A percentile compares a stretch with the other conserved stretches of the same genome.
Evolutionary conservation across 2,113 vertebrate genomes (phyloP).

Genomic region (Misgurnus mizolepis): DNA sequence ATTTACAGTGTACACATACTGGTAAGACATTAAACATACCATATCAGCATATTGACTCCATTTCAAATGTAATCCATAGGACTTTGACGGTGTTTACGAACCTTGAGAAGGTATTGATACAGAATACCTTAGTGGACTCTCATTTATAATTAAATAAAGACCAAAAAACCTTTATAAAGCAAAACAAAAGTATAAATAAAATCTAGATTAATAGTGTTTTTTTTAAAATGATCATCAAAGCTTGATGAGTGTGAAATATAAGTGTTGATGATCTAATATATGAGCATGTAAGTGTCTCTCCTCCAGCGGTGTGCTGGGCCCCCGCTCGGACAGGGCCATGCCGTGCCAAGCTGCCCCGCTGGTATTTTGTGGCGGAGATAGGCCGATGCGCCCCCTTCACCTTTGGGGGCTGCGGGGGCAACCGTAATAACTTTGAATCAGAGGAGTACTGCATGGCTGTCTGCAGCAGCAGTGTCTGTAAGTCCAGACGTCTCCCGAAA

Average conservation of each 20-base stretch:
- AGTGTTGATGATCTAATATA: constrained; percentile 4
- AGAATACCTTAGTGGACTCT: too few relatives aligned
- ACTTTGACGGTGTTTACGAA: too few relatives aligned
- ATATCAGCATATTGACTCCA: too few relatives aligned
- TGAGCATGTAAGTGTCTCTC: constrained; percentile 40
- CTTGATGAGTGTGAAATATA: too few relatives aligned
- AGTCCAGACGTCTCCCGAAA: constrained; percentile 71
- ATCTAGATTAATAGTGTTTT: too few relatives aligned
- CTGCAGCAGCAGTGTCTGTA: constrained; percentile 97
- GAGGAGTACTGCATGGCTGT: constrained; percentile 98
- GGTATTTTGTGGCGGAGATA: constrained; percentile 90
- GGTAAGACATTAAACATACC: too few relatives aligned
- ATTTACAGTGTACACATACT: neutral
- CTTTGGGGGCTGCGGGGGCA: constrained; percentile 98
- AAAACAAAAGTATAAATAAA: too few relatives aligned
- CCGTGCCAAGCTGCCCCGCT: constrained; percentile 90
- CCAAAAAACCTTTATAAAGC: too few relatives aligned
- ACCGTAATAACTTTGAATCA: constrained; percentile 99
- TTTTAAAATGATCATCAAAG: too few relatives aligned
- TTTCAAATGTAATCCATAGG: too few relatives aligned
- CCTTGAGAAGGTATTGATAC: too few relatives aligned
- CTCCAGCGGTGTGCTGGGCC: constrained; percentile 96
- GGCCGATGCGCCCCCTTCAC: constrained; percentile 90
- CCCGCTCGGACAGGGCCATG: constrained; percentile 91
- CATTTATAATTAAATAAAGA: too few relatives aligned